phyloP scores from a whole-genome alignment of 2,797 vertebrate genomes.

The Cryptoblepharus egeriae region DNA sequence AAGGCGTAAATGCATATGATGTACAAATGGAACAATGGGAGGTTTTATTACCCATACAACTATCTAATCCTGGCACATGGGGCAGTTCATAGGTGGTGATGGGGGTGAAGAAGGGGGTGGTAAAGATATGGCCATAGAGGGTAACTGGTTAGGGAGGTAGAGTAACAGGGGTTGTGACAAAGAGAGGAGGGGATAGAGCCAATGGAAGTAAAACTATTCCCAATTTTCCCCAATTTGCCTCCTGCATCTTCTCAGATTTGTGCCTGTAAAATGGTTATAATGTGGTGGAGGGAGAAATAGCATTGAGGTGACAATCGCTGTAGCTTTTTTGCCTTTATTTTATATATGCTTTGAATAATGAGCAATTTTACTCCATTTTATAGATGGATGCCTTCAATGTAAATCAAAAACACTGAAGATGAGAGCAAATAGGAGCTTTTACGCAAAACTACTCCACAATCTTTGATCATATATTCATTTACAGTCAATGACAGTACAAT shows the following conservation, averaged over 20 bases:
- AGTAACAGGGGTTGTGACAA: too few species aligned
- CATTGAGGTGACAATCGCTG: not conserved
- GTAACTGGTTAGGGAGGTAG: too few species aligned
- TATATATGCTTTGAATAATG: conserved; percentile 9
- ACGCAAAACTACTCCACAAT: not conserved
- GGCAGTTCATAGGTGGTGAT: too few species aligned
- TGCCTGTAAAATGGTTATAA: too few species aligned
- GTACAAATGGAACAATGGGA: not conserved
- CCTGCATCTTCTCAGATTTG: too few species aligned
- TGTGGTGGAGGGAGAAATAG: too few species aligned
- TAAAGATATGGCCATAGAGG: too few species aligned
- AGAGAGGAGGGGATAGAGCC: too few species aligned
- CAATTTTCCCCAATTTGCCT: too few species aligned
- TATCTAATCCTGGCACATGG: not conserved
- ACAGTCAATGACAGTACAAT: not conserved
- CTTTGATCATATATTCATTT: conserved; percentile 1
- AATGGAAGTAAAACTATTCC: too few species aligned
- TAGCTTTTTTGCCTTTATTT: not conserved
- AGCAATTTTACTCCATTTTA: not conserved
- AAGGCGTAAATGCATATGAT: not conserved
- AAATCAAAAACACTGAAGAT: not conserved
- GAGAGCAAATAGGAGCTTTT: not conserved
- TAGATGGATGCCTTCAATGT: not conserved
- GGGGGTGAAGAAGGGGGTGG: too few species aligned
- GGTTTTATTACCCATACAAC: not conserved